Percentiles rank a stretch among this genome's conserved stretches.
Evolutionary conservation across 2,113 vertebrate genomes (phyloP).

Genomic region (Poicephalus gulielmi): DNA sequence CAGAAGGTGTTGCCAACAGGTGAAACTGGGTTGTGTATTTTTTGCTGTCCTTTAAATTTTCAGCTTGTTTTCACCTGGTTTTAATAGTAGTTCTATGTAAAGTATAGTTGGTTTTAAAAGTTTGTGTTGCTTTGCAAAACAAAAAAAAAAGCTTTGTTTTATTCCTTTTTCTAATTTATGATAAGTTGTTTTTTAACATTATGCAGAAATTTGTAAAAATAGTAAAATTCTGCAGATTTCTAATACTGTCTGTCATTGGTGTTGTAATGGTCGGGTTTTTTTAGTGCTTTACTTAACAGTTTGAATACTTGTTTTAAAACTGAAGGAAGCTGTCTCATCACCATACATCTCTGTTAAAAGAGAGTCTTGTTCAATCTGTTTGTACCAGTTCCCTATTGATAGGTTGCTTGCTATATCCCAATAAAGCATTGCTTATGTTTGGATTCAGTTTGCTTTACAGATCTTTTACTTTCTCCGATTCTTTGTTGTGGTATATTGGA

Average conservation of each 20-base stretch:
- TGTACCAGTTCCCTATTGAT: constrained; percentile 66
- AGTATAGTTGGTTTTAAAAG: constrained; percentile 51
- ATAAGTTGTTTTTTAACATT: constrained; percentile 67
- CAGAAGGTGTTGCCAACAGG: constrained; percentile 57
- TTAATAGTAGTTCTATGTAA: constrained; percentile 58
- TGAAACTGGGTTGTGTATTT: constrained; percentile 60
- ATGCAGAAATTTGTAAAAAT: constrained; percentile 61
- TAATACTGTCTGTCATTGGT: constrained; percentile 69
- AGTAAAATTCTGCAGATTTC: constrained; percentile 70
- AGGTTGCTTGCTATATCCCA: constrained; percentile 71
- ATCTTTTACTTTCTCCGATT: constrained; percentile 5
- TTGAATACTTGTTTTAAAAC: constrained; percentile 69
- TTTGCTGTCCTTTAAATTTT: constrained; percentile 58
- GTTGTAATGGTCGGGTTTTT: constrained; percentile 60
- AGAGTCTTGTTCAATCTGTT: constrained; percentile 70
- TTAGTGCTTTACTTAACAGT: constrained; percentile 51
- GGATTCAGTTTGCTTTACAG: constrained; percentile 25
- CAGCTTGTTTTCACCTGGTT: constrained; percentile 59
- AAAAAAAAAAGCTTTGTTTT: constrained; percentile 48
- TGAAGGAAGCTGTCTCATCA: constrained; percentile 65
- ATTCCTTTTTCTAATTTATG: constrained; percentile 75
- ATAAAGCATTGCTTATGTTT: constrained; percentile 74
- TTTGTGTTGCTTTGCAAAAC: constrained; percentile 57
- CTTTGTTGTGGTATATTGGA: neutral
- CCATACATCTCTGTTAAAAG: constrained; percentile 78